Conservation (phyloP, 2,797 vertebrate species). For the Helostoma temminkii region DNA sequence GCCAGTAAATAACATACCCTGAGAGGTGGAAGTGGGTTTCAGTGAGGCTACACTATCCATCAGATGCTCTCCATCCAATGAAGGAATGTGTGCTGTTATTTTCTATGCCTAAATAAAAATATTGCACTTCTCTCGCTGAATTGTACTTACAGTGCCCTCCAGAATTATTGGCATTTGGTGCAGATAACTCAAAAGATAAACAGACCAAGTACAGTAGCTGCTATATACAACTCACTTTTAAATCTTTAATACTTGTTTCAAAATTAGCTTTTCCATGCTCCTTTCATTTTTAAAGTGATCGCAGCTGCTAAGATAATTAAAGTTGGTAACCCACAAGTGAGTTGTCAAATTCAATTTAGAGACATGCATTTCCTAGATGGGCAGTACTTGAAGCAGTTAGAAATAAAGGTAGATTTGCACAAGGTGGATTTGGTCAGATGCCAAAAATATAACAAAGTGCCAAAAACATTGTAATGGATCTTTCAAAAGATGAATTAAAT, state of each 20-base stretch:
- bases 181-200: constrained; percentile 56
- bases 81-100: constrained; percentile 43
- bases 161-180: constrained; percentile 69
- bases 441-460: constrained; percentile 75
- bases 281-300: constrained; percentile 10
- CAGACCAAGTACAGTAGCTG: constrained; percentile 54
- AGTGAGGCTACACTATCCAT: constrained; percentile 33
- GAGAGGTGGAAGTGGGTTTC: constrained; percentile 28
- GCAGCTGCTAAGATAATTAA: constrained; percentile 13
- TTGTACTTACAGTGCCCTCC: constrained; percentile 40
- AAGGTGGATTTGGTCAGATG: constrained; percentile 50
- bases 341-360: neutral
- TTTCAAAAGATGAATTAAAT: constrained; percentile 33
- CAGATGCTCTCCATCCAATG: constrained; percentile 37
- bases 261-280: neutral
- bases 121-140: constrained; percentile 62
- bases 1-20: constrained; percentile 25
- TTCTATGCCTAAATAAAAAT: constrained; percentile 41
- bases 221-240: constrained; percentile 19
- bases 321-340: constrained; percentile 18
- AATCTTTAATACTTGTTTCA: constrained; percentile 3
- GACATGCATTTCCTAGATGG: constrained; percentile 7
- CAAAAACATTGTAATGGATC: constrained; percentile 62
- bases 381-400: constrained; percentile 31
- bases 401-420: constrained; percentile 15